Evolutionary conservation across 2,888 invertebrate species (phyloP), one percentile per base, ranked within the genome.

Genomic region (Heliconius cydno): DNA sequence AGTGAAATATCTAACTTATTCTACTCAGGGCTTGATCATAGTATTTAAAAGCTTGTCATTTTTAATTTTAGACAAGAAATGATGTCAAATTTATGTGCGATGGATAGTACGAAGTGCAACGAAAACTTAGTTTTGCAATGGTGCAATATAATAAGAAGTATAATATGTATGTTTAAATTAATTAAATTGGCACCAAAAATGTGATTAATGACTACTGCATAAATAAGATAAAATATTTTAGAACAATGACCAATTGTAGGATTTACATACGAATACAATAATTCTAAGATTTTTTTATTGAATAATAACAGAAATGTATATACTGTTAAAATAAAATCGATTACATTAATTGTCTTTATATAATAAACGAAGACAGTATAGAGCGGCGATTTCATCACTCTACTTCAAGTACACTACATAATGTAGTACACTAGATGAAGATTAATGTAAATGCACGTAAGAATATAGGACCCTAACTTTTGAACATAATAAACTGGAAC

Each of bases 81-180:
- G 41, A 66, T 22, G 28, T 46, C 25, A 65, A 60, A n/a, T n/a
- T 75, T 75, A 15, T 41, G 30, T 75, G 75, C 65, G 7, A 66
- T 75, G 66, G 41, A 30, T 10, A 65, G 28, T 25, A 25, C 34
- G 73, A 66, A 65, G 75, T 75, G 75, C 66, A 75, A 66, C 63
- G 65, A 80, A 52, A 38, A 79, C 41, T 52, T 57, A 68, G 57
- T 67, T 78, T 73, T 78, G 73, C 38, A 9, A 78, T 28, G n/a
- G 57, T 78, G 74, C 66, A 75, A 74, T 60, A 60, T 73, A 73
- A 72, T 28, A 57, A 57, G 12, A 30, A 57, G 52, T 73, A 60
- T 34, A 73, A 38, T 67, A 57, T 74, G 66, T 22, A 52, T 38
- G 52, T 30, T 38, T 38, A 25, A 67, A 60, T 12, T 30, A 77